phyloP scores from a whole-genome alignment of 2,888 invertebrate genomes.

The Brachyptera putata region DNA sequence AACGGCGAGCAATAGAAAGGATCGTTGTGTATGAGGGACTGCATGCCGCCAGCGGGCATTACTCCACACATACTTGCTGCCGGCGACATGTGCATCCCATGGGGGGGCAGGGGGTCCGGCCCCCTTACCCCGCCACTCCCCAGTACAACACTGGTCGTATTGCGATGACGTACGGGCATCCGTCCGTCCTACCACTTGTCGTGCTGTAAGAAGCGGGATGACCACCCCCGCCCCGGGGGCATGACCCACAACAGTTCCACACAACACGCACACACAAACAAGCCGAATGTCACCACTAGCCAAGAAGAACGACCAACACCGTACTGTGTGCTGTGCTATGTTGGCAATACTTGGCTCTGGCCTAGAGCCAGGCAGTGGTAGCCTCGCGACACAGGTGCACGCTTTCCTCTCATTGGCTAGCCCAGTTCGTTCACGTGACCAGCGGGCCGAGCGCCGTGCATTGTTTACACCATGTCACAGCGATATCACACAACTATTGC shows the following conservation, averaged over 20 bases:
- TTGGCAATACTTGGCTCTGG: too few species aligned
- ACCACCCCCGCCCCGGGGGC: background rate
- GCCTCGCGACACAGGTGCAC: constrained; percentile 27
- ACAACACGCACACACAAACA: too few species aligned
- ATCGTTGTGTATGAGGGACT: constrained; percentile 49
- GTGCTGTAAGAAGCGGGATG: constrained; percentile 40
- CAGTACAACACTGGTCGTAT: constrained; percentile 33
- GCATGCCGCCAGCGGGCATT: constrained; percentile 31
- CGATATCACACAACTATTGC: too few species aligned
- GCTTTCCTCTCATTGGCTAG: constrained; percentile 24
- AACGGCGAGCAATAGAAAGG: constrained; percentile 58
- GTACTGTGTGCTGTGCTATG: too few species aligned
- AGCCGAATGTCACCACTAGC: too few species aligned
- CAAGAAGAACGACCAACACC: too few species aligned
- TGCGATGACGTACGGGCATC: constrained; percentile 35
- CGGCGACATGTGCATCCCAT: constrained; percentile 36
- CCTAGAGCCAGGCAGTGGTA: too few species aligned
- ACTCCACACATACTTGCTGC: constrained; percentile 41
- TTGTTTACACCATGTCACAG: too few species aligned
- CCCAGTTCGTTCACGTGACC: constrained; percentile 28
- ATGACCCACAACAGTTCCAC: background rate
- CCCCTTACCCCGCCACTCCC: constrained; percentile 40
- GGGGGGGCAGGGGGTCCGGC: constrained; percentile 36
- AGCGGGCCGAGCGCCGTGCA: too few species aligned
- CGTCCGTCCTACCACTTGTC: constrained; percentile 39